Percentiles rank a stretch among this genome's conserved stretches.
These are phyloP conservation scores for Esperia sulphurella DNA, from an alignment of 2,888 invertebrate species.

Conservation along the genomic window DNA sequence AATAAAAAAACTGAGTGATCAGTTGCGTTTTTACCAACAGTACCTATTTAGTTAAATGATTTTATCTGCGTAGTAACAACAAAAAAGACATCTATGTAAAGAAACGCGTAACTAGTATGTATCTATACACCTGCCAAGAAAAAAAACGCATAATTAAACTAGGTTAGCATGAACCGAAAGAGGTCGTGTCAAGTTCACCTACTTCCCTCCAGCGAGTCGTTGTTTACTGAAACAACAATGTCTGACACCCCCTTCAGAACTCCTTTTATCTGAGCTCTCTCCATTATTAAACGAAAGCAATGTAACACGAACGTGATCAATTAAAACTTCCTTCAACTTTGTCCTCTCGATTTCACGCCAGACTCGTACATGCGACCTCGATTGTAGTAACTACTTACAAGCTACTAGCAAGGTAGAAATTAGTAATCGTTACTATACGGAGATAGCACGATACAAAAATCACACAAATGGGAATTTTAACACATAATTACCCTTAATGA, in stretches of 20 bases:
- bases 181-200: constrained; percentile 43
- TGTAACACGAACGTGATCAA: constrained; percentile 7
- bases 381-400: neutral
- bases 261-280: neutral
- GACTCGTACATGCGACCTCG: neutral
- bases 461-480: neutral
- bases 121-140: neutral
- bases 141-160: constrained; percentile 1
- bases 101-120: no score
- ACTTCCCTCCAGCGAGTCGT: constrained; percentile 28
- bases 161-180: constrained; percentile 16
- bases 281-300: neutral
- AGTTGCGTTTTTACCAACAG: no score
- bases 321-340: constrained; percentile 11
- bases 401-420: neutral
- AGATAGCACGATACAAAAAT: neutral
- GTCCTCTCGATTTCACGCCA: neutral
- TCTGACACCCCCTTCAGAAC: neutral
- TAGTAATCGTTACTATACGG: neutral
- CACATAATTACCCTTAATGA: neutral
- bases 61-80: no score
- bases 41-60: no score
- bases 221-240: constrained; percentile 36
- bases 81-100: no score
- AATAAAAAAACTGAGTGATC: no score